A percentile compares a stretch with the other conserved stretches of the same genome.
phyloP scores from a whole-genome alignment of 2,888 invertebrate genomes.

The Diarsia brunnea region DNA sequence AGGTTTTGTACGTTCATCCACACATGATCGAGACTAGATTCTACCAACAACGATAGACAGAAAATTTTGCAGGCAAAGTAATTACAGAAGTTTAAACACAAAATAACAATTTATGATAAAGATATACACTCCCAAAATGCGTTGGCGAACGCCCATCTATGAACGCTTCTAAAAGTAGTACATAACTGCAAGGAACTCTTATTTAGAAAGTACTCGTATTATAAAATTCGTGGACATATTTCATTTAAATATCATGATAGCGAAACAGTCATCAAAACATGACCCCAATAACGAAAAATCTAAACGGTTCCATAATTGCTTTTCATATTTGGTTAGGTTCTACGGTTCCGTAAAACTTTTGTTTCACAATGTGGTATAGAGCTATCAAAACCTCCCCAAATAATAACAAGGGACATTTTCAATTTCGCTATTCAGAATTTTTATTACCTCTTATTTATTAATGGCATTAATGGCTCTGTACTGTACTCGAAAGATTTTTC shows the following conservation, averaged over 20 bases:
- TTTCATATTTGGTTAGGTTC: constrained; percentile 32
- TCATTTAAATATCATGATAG: neutral
- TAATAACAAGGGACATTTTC: constrained; percentile 15
- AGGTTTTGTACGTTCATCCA: neutral
- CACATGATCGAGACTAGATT: neutral
- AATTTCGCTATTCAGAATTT: constrained; percentile 17
- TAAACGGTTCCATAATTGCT: constrained; percentile 24
- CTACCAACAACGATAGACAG: neutral
- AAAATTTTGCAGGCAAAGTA: neutral
- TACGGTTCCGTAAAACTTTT: constrained; percentile 6
- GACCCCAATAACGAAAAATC: neutral
- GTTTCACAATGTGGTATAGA: neutral
- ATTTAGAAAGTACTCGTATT: neutral
- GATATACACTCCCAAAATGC: too few species aligned
- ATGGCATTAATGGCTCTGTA: neutral
- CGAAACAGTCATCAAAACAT: neutral
- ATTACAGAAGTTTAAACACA: neutral
- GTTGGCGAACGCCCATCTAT: too few species aligned
- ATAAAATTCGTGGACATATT: neutral
- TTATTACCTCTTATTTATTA: neutral
- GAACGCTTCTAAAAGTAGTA: neutral
- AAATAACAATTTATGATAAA: neutral
- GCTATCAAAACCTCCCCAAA: neutral
- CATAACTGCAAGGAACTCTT: too few species aligned
- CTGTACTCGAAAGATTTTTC: neutral